Conservation (phyloP, 2,888 invertebrate genomes). For the Chironomus riparius region DNA sequence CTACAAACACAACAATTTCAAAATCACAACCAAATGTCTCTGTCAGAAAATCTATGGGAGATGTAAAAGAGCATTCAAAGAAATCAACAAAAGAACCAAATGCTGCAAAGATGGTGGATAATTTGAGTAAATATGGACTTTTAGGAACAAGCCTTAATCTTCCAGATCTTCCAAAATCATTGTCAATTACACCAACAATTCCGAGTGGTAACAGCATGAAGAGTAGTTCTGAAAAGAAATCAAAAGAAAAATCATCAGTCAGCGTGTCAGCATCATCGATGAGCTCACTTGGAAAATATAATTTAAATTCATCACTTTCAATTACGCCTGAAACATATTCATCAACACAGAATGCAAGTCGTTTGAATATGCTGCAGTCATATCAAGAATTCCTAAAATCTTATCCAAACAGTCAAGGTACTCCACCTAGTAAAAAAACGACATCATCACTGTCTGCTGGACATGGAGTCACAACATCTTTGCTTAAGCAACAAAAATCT, state of each 20-base stretch:
- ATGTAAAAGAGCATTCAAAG: neutral
- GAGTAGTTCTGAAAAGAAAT: slow-evolving; percentile 22
- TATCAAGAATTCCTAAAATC: slow-evolving; percentile 14
- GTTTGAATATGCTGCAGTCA: slow-evolving; percentile 16
- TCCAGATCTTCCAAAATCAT: slow-evolving; percentile 33
- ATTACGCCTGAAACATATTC: slow-evolving; percentile 28
- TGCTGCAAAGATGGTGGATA: neutral
- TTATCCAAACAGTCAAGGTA: neutral
- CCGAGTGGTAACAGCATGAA: slow-evolving; percentile 11
- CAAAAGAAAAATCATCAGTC: slow-evolving; percentile 4
- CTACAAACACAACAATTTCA: neutral
- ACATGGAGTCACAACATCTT: neutral
- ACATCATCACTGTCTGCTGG: neutral
- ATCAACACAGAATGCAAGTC: neutral
- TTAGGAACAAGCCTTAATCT: slow-evolving; percentile 21
- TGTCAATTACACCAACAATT: slow-evolving; percentile 33
- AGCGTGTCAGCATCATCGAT: neutral
- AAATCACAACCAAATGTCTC: neutral
- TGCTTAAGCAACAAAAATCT: neutral
- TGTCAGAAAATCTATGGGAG: neutral
- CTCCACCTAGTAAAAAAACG: neutral
- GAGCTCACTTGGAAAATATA: slow-evolving; percentile 11
- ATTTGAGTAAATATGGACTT: neutral
- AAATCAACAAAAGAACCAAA: neutral
- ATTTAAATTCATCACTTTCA: slow-evolving; percentile 16